A percentile compares a stretch with the other conserved stretches of the same genome.
Evolutionary conservation across 2,113 vertebrate genomes (phyloP).

Genomic region (Cinclus mexicanus): DNA sequence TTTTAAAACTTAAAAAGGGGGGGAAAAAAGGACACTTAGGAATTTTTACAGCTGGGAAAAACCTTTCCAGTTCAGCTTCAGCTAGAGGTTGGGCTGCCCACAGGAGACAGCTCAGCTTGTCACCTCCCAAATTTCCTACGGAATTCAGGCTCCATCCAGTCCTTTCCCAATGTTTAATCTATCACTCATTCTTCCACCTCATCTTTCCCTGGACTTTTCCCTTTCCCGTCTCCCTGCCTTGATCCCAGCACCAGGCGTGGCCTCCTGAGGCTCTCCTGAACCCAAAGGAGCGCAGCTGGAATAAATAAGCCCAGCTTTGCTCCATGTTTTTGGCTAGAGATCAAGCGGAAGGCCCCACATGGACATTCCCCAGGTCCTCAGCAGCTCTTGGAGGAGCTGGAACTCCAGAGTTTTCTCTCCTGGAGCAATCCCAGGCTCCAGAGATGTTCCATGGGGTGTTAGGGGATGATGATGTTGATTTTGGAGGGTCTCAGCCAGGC

Average conservation of each 20-base stretch:
- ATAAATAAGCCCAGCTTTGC: neutral
- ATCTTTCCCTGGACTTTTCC: neutral
- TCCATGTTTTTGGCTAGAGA: rapidly evolving
- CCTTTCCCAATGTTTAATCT: neutral
- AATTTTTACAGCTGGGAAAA: neutral
- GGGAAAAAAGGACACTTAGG: neutral
- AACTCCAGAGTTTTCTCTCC: rapidly evolving
- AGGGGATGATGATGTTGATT: neutral
- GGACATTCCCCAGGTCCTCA: neutral
- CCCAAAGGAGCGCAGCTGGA: neutral
- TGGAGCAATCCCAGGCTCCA: neutral
- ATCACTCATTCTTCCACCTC: neutral
- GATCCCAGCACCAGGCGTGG: neutral
- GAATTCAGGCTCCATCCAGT: neutral
- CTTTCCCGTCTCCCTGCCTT: neutral
- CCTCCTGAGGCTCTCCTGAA: neutral
- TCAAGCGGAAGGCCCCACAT: neutral
- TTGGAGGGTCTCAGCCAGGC: neutral
- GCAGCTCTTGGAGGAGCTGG: neutral
- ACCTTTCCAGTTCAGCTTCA: rapidly evolving
- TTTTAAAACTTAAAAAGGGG: neutral
- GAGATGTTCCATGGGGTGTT: neutral
- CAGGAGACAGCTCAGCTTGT: neutral
- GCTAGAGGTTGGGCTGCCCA: neutral
- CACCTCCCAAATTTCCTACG: neutral